Base-by-base conservation (phyloP, 2,888 invertebrate species). In the Melangyna quadrimaculata region DNA sequence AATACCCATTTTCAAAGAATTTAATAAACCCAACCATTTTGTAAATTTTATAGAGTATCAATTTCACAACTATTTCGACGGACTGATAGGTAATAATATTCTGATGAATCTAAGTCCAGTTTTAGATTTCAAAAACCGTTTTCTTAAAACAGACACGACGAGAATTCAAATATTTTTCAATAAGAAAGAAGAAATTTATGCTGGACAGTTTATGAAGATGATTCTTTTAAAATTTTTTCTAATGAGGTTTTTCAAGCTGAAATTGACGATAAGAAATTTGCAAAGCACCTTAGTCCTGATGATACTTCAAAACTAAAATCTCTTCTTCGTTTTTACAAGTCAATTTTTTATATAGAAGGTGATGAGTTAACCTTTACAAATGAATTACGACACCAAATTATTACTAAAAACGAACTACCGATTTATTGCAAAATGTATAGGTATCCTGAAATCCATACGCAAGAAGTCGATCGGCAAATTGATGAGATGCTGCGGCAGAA, bases 361-460 rank as follows among this genome's bases (percentile, higher is more conserved):
- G 48, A 51, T 35, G 67, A 51, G 19, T 32, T 67, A 29, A 14
- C 51, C 2, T 35, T 67, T 22, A 51, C 67, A 19, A 51, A 48
- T 37, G 48, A 35, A 59, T 37, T 59, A 4, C 29, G 7, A 19
- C 51, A 67, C 19, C 19, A 67, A 51, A 48, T 51, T 32, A 22
- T 32, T 35, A 61, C 43, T 8, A 61, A 61, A 61, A n/a, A n/a
- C n/a, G n/a, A n/a, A n/a, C n/a, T n/a, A n/a, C n/a, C n/a, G n/a
- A n/a, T n/a, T n/a, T n/a, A 40, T 55, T 80, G 29, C 4, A 77
- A 70, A 59, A 19, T 45, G 10, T 87, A 87, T 48, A 51, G 87
- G 9, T 87, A 87, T 24, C 78, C 87, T 5, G 63, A 73, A 53
- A 59, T 87, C 12, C 83, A 87, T 63, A 22, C 79, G 22, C n/a